Evolutionary conservation across 2,888 invertebrate genomes (phyloP), one percentile per base, ranked within the genome.

Genomic region (Hyles lineata): DNA sequence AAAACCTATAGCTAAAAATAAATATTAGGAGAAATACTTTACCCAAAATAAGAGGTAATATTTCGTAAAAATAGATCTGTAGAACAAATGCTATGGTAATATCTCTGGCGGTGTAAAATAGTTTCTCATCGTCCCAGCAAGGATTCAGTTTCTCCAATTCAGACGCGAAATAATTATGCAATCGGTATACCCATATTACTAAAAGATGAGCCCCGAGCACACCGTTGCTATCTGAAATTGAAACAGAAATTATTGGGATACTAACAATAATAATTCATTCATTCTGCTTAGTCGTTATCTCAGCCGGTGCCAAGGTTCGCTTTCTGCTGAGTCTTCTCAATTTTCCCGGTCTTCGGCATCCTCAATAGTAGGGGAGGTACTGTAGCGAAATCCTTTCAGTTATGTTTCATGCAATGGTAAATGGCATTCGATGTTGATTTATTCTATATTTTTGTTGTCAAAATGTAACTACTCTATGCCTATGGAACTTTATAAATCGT

Each of bases 61-160:
- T 7, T 69, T 79, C 76, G 70, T 77, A 78, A 11, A 70, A 73
- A 35, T 35, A 74, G 58, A 75, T 76, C 21, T 76, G 74, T 15
- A 72, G 0, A 9, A 23, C 17, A 32, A 74, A 58, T 23, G 77
- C 79, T 17, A 80, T 80, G 59, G 75, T 76, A n/a, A 80, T 77
- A 15, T 77, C 78, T 32, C 74, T 73, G 1, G 77, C 73, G 1
- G 75, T 76, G 25, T 71, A 70, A 25, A 78, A 80, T 0, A 80
- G 55, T 2, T 59, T 73, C 2, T 79, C 75, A 50, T 80, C 79
- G n/a, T n/a, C 52, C 79, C 79, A 79, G 58, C 70, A 67, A 8
- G 79, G 78, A 69, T 80, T 79, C 9, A 78, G 11, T n/a, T 32
- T 32, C 0, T 15, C 19, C 9, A 80, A 70, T 19, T 74, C 58